These are phyloP conservation scores for Pseudochirops cupreus DNA, from an alignment of 2,797 vertebrate species.

Conservation along the genomic window DNA sequence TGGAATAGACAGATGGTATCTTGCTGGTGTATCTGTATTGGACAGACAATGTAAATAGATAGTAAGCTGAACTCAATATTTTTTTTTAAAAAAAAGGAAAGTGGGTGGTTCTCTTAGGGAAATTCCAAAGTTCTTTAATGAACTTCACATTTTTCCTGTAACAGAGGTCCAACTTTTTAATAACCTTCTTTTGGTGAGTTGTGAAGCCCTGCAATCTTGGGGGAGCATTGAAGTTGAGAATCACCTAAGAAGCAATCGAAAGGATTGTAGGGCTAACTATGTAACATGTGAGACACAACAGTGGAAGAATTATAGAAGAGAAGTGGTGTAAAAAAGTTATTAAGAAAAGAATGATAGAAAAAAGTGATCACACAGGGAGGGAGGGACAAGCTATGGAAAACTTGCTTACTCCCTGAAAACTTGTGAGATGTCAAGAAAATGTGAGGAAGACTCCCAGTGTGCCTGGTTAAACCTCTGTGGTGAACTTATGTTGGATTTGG, in stretches of 20 bases:
- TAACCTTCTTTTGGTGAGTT: not conserved
- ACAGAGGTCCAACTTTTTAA: not conserved
- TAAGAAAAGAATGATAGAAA: not conserved
- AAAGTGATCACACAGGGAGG: not conserved
- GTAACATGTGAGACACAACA: not conserved
- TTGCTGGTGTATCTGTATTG: not conserved
- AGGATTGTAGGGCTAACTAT: not conserved
- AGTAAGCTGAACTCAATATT: not conserved
- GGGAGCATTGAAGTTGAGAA: not conserved
- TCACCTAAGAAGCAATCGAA: not conserved
- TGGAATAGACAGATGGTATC: not conserved
- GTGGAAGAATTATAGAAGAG: not conserved
- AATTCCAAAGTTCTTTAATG: not conserved
- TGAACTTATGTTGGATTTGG: not conserved
- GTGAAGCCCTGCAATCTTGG: not conserved
- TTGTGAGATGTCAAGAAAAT: not conserved
- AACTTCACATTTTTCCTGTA: not conserved
- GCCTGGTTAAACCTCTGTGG: not conserved
- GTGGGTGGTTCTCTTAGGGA: not conserved
- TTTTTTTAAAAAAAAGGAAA: not conserved
- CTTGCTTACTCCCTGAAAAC: not conserved
- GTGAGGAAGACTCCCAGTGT: not conserved
- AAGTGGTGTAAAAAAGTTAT: not conserved
- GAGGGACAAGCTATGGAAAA: not conserved
- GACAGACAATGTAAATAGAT: not conserved